Evolutionary conservation across 1,140 invertebrate species (phyloP), one percentile per base, ranked within the genome.

Genomic region (Meteorus sp.): DNA sequence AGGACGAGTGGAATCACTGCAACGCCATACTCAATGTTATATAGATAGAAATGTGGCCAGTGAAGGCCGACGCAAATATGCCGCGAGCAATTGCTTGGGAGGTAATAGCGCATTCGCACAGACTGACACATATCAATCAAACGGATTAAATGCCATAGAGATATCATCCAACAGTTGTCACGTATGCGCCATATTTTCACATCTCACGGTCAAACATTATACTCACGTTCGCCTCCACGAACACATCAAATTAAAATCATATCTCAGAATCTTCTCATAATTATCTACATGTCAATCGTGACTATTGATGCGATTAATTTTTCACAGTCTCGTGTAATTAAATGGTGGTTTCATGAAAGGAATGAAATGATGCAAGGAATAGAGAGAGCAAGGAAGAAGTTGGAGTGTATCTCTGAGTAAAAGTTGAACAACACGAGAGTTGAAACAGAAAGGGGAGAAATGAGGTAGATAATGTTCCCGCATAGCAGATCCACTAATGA

Each of bases 111-210:
- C 50, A 53, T 59, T 19, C 27, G 48, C 33, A 39, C 44, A 27
- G 37, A 39, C 58, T 59, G 58, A 59, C 58, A 53, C 58, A 59
- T 53, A 59, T 59, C 58, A 58, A 58, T 58, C 56, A 58, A 35
- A 22, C 45, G 39, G 29, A 58, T 58, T 29, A 33, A 58, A 58
- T 51, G 43, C 45, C 37, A 29, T 9, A 9, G 27, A 29, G 4
- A 29, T 29, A 4, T 5, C 9, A 29, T 29, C 9, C 9, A 5
- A 29, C 9, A 29, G n/a, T n/a, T n/a, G n/a, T n/a, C n/a, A n/a
- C n/a, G n/a, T n/a, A n/a, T n/a, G n/a, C n/a, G n/a, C n/a, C n/a
- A n/a, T n/a, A n/a, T n/a, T n/a, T n/a, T n/a, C n/a, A n/a, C n/a
- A n/a, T n/a, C n/a, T n/a, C n/a, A n/a, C n/a, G n/a, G n/a, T n/a